Conservation (phyloP, 1,140 invertebrate genomes). For the Heliconius eleuchia region DNA sequence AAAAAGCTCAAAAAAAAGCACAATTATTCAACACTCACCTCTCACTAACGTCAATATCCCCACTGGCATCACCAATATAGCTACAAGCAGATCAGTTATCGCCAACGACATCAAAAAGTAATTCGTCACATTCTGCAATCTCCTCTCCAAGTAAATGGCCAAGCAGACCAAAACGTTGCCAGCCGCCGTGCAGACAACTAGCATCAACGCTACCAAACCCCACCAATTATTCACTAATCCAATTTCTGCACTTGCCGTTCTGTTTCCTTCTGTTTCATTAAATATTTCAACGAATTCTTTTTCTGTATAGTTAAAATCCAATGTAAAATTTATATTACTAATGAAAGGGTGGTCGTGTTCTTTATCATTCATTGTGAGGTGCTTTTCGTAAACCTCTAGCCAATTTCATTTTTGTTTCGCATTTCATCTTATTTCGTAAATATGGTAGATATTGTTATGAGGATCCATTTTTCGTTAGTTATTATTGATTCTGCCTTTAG, state of each 20-base stretch:
- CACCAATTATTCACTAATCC: constrained; percentile 79
- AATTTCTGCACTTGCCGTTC: constrained; percentile 33
- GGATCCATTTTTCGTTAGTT: constrained; percentile 53
- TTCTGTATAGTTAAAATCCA: constrained; percentile 44
- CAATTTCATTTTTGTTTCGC: constrained; percentile 57
- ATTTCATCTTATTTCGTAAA: constrained; percentile 76
- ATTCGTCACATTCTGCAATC: constrained; percentile 97
- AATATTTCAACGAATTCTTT: constrained; percentile 36
- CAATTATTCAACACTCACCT: constrained; percentile 83
- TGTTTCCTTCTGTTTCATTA: constrained; percentile 42
- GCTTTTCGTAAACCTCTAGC: constrained; percentile 37
- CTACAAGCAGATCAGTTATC: constrained; percentile 96
- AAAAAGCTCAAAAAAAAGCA: neutral
- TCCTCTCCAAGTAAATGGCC: constrained; percentile 93
- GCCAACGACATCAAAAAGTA: constrained; percentile 98
- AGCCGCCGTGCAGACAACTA: constrained; percentile 93
- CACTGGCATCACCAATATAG: constrained; percentile 94
- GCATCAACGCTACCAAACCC: constrained; percentile 88
- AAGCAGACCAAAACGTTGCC: constrained; percentile 97
- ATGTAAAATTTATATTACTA: constrained; percentile 42
- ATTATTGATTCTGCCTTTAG: constrained; percentile 36
- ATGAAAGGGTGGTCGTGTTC: constrained; percentile 42
- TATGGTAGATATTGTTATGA: constrained; percentile 54
- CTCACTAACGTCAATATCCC: constrained; percentile 89
- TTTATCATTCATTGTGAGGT: constrained; percentile 67